Percentiles rank a stretch among this genome's conserved stretches.
Evolutionary conservation across 2,797 vertebrate species (phyloP).

Genomic region (Rhinatrema bivittatum): DNA sequence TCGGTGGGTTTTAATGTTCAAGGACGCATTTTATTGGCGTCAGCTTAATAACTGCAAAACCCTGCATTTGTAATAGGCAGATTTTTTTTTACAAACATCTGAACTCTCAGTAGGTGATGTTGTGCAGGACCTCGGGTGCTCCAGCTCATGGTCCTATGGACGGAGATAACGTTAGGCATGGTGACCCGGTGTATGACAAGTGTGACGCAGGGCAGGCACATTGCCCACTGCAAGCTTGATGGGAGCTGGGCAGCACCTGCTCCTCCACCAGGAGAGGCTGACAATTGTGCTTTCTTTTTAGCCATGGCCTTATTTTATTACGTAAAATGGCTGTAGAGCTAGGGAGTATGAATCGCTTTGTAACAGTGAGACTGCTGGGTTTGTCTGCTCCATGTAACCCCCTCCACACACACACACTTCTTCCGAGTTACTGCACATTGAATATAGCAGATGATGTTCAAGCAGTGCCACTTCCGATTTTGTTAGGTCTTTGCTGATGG

Average conservation of each 20-base stretch:
- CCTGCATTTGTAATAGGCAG: constrained; percentile 56
- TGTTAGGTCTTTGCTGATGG: too few species aligned
- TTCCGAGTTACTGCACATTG: too few species aligned
- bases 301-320: too few species aligned
- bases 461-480: too few species aligned
- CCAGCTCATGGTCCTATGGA: constrained; percentile 69
- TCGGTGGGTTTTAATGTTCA: constrained; percentile 31
- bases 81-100: constrained; percentile 57
- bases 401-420: too few species aligned
- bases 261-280: constrained; percentile 73
- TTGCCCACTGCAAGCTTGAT: constrained; percentile 69
- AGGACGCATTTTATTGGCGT: constrained; percentile 22
- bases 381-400: too few species aligned
- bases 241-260: constrained; percentile 56
- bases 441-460: too few species aligned
- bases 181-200: constrained; percentile 68
- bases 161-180: constrained; percentile 73
- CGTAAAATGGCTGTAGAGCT: too few species aligned
- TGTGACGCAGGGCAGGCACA: constrained; percentile 65
- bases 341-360: too few species aligned
- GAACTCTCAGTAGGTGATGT: constrained; percentile 74
- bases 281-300: too few species aligned
- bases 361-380: too few species aligned
- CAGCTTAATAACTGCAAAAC: constrained; percentile 42
- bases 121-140: constrained; percentile 72